phyloP scores from a whole-genome alignment of 2,888 invertebrate genomes.

The Hydraecia micacea region DNA sequence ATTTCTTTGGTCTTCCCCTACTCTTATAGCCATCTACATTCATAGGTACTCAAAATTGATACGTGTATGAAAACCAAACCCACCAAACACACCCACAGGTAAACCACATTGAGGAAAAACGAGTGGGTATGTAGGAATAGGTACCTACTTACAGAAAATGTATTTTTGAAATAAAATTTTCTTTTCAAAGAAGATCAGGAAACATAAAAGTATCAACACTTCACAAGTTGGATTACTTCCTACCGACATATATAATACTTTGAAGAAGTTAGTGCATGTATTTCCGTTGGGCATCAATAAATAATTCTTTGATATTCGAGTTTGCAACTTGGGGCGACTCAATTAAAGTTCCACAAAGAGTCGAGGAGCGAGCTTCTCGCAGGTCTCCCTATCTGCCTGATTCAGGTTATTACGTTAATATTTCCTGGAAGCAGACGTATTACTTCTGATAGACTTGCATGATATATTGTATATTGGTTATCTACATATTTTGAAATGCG shows the following conservation, averaged over 20 bases:
- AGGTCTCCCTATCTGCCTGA: conserved; percentile 55
- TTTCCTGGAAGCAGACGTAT: conserved; percentile 24
- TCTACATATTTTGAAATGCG: neutral
- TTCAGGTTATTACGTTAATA: conserved; percentile 50
- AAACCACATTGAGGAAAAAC: conserved; percentile 5
- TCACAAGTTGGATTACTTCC: conserved; percentile 38
- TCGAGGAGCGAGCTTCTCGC: conserved; percentile 52
- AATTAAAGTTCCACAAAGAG: conserved; percentile 78
- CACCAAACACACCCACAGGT: too few species aligned
- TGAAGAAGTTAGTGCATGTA: conserved; percentile 63
- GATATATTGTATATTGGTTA: neutral
- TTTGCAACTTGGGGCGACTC: conserved; percentile 73
- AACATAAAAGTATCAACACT: conserved; percentile 26
- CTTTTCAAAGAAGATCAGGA: conserved; percentile 1
- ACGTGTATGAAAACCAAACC: neutral
- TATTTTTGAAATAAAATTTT: neutral
- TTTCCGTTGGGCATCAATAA: conserved; percentile 66
- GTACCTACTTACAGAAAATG: neutral
- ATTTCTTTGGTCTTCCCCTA: neutral
- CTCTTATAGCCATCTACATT: neutral
- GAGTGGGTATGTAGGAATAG: neutral
- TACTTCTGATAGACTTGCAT: neutral
- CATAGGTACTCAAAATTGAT: neutral
- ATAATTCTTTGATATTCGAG: conserved; percentile 72
- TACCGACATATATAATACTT: conserved; percentile 35